These are phyloP conservation scores for Uloborus plumipes DNA, from an alignment of 2,888 invertebrate genomes.

Conservation along the genomic window DNA sequence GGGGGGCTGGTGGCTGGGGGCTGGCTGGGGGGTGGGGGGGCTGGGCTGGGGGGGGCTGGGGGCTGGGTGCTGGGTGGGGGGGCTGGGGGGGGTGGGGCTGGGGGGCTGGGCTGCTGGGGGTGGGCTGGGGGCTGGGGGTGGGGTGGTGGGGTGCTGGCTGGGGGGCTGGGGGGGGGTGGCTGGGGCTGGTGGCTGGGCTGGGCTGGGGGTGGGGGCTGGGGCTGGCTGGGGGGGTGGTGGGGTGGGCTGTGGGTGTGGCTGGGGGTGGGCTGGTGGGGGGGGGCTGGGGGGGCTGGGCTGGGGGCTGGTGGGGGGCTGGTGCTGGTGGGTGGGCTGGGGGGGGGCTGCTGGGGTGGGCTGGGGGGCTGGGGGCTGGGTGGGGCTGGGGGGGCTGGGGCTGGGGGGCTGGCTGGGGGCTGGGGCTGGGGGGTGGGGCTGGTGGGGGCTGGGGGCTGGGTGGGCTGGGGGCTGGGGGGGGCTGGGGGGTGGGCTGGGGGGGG, in stretches of 20 bases:
- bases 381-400: background rate
- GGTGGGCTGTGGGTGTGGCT: background rate
- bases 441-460: background rate
- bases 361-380: background rate
- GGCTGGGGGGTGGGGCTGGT: background rate
- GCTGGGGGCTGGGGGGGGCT: background rate
- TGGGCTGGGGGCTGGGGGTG: background rate
- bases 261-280: background rate
- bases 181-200: background rate
- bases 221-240: background rate
- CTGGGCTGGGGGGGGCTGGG: background rate
- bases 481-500: too few relatives aligned
- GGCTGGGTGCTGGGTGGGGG: background rate
- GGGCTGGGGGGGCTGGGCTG: background rate
- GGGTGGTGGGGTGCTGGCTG: background rate
- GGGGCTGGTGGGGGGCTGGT: background rate
- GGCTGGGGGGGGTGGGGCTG: background rate
- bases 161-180: background rate
- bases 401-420: background rate
- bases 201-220: background rate
- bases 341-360: background rate
- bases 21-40: slow-evolving; percentile 20
- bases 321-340: background rate
- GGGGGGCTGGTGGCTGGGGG: slow-evolving; percentile 18
- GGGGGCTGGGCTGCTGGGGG: background rate